Evolutionary conservation across 2,888 invertebrate genomes (phyloP), one percentile per base, ranked within the genome.

Genomic region (Stomorhina lunata): DNA sequence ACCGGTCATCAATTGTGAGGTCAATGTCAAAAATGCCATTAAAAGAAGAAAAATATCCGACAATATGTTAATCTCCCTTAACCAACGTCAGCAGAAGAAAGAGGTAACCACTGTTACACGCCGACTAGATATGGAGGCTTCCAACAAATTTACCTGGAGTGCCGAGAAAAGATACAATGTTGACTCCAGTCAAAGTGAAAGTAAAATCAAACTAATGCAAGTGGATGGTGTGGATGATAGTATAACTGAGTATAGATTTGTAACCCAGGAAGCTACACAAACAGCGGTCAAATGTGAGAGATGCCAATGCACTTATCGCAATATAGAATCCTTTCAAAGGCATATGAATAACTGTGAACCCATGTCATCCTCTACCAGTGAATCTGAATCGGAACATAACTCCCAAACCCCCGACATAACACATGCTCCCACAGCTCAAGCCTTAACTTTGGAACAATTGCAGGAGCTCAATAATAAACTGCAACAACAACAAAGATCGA

Each of bases 291-390:
- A 96, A 86, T 98, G 98, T 90, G 94, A 95, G 85, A 94, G 96
- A 84, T 98, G 98, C 88, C 96, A 96, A 86, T 95, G 97, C 87
- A 96, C 96, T 2, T 97, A 96, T 87, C 93, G 96, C 86, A 96
- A 96, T 61, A 94, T 94, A 84, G 95, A 95, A 80, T 96, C 96
- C 69, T 97, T 95, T 87, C 95, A 96, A 86, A 92, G 96, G 53
- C 97, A 97, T 88, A 92, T 96, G 80, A 93, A 93, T 7, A 94
- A 93, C 25, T 97, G 97, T 88, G 96, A 96, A 86, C 94, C 95
- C 88, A 94, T 96, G 91, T 92, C 91, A 1, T 95, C 95, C 0
- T 96, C 95, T 88, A 96, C 96, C 90, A 96, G 96, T 87, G 96
- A 96, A 87, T 95, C 95, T 27, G 96, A 96, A 86, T 84, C 87